Conservation (phyloP, 1,140 invertebrate species). For the Phortica variegata region DNA sequence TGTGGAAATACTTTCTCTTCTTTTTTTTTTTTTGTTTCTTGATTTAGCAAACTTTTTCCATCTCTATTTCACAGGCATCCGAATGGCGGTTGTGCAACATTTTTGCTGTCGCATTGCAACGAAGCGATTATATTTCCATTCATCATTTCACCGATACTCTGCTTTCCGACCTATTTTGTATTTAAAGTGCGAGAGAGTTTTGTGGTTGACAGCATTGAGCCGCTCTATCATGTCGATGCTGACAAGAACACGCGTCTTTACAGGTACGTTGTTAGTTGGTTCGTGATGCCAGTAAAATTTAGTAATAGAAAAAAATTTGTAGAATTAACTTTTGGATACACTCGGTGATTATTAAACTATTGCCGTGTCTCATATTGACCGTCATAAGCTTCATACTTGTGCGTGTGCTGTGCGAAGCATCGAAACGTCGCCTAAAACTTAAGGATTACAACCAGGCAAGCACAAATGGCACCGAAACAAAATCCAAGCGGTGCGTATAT, state of each 20-base stretch:
- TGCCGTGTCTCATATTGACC: slow-evolving; percentile 82
- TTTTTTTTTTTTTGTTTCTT: slow-evolving; percentile 25
- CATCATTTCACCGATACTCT: slow-evolving; percentile 72
- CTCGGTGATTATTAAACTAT: slow-evolving; percentile 78
- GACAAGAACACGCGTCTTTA: slow-evolving; percentile 47
- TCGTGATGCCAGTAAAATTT: not conserved
- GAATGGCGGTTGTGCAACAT: slow-evolving; percentile 51
- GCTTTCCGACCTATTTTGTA: slow-evolving; percentile 75
- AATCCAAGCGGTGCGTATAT: slow-evolving; percentile 25
- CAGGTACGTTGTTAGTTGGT: slow-evolving; percentile 30
- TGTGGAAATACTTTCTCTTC: slow-evolving; percentile 31
- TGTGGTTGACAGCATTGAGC: slow-evolving; percentile 53
- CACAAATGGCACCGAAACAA: slow-evolving; percentile 24
- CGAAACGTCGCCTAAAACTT: slow-evolving; percentile 68
- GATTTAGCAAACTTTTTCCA: slow-evolving; percentile 52
- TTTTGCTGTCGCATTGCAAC: slow-evolving; percentile 62
- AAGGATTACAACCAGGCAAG: slow-evolving; percentile 60
- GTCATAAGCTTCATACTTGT: slow-evolving; percentile 80
- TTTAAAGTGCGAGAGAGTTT: slow-evolving; percentile 60
- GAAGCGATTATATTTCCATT: slow-evolving; percentile 73
- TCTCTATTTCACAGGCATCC: slow-evolving; percentile 63
- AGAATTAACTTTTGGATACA: slow-evolving; percentile 86
- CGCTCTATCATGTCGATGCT: slow-evolving; percentile 69
- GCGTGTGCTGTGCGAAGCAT: slow-evolving; percentile 69
- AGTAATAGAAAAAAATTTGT: not conserved